Percentiles rank a stretch among this genome's conserved stretches.
These are phyloP conservation scores for Megaptera novaeangliae DNA, from an alignment of 2,113 vertebrate species.

Conservation along the genomic window DNA sequence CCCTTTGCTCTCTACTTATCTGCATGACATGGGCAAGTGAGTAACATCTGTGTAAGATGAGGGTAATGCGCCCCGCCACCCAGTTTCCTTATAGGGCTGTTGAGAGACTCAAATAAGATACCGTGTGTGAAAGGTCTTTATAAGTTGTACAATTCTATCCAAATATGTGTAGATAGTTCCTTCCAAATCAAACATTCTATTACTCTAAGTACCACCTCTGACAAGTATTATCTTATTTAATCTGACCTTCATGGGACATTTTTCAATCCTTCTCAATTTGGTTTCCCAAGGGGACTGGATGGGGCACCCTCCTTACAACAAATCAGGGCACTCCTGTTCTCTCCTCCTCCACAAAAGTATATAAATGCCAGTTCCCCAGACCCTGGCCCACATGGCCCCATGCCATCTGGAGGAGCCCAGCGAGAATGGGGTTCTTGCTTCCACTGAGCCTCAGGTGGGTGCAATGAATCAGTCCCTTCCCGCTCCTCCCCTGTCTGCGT, in stretches of 20 bases:
- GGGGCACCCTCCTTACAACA: not conserved
- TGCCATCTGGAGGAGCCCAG: not conserved
- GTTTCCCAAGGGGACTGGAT: not conserved
- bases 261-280: slow-evolving; percentile 22
- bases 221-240: slow-evolving; percentile 56
- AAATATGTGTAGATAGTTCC: slow-evolving; percentile 42
- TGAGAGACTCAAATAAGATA: slow-evolving; percentile 30
- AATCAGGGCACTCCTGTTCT: not conserved
- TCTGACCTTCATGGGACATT: slow-evolving; percentile 1
- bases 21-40: not conserved
- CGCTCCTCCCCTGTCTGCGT: slow-evolving; percentile 27
- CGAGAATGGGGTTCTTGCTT: not conserved
- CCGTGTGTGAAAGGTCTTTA: slow-evolving; percentile 19
- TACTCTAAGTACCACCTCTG: slow-evolving; percentile 47
- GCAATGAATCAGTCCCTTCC: slow-evolving; percentile 55
- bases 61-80: not conserved
- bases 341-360: not conserved
- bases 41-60: not conserved
- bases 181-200: slow-evolving; percentile 8
- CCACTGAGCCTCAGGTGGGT: slow-evolving; percentile 39
- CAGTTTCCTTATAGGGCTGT: not conserved
- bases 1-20: slow-evolving; percentile 10
- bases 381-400: not conserved
- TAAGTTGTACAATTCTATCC: not conserved
- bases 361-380: not conserved